Conservation (phyloP, 1,140 invertebrate genomes). For the Mizuhopecten yessoensis region DNA sequence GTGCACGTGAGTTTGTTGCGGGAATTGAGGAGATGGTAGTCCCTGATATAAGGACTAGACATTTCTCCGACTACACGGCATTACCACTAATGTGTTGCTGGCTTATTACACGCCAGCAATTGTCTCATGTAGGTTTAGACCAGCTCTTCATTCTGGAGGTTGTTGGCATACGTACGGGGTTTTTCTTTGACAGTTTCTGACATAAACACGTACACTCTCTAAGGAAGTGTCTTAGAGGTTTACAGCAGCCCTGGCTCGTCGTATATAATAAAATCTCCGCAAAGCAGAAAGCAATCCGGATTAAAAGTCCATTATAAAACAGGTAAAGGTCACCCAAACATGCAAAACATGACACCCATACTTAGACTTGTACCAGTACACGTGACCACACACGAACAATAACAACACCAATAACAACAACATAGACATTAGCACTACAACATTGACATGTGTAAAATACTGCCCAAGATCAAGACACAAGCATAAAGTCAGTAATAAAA, state of each 20-base stretch:
- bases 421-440: not conserved
- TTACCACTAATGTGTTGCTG: not conserved
- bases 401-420: not conserved
- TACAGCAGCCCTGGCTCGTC: not conserved
- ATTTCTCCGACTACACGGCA: not conserved
- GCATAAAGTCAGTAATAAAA: slow-evolving; percentile 7
- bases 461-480: not conserved
- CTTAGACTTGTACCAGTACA: not conserved
- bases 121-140: not conserved
- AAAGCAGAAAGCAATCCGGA: not conserved
- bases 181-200: not conserved
- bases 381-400: not conserved
- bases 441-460: not conserved
- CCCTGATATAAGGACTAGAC: not conserved
- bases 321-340: not conserved
- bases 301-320: not conserved
- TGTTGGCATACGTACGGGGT: not conserved
- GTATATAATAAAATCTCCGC: not conserved
- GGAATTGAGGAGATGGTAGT: no score
- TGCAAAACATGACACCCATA: not conserved
- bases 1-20: not conserved
- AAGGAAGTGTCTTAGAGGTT: no score
- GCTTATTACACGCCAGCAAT: not conserved
- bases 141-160: not conserved
- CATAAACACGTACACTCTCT: no score